Evolutionary conservation across 37 sponge, comb jelly and placozoan genomes (phyloP), one percentile per base, ranked within the genome.

Genomic region (Haliclona indistincta): DNA sequence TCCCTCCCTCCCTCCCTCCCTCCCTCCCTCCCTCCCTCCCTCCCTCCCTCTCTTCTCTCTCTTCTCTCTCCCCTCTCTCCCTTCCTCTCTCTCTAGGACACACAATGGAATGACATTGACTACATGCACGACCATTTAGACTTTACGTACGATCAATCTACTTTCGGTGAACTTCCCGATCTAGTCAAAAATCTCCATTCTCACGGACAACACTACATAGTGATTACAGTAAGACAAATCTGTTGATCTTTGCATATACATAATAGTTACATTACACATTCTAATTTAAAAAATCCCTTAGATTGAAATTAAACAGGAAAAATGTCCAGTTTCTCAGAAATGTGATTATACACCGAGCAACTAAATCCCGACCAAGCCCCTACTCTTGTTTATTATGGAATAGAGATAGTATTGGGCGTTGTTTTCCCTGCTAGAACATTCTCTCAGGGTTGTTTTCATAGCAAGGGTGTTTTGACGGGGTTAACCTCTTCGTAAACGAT

Each of bases 91-190:
- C 49, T 32, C 1, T 71, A 87, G 85, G 94, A 93, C 49, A 72
- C 63, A 4, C 94, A 93, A 54, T 93, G 89, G 89, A 88, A 74
- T 74, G 94, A 93, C 56, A 93, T 93, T 39, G 94, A 93, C 75
- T 88, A 93, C 67, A 93, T 93, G 94, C 36, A 64, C 23, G 51
- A 61, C 33, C 63, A 88, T 47, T 67, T 88, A 20, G 94, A 88
- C 80, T 93, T 93, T 76, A 88, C 94, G 22, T 80, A 76, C 28
- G 71, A 84, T 39, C 11, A 40, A 0, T 29, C 41, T 5, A 68
- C 43, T 3, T 93, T 54, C 75, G 55, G 23, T 22, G 61, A 66
- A 17, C 69, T 93, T 8, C 86, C 89, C 17, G 51, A 72, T 2
- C 68, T 84, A 0, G 81, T 85, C 22, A 74, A 84, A 10, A 55